Evolutionary conservation across 2,113 vertebrate genomes (phyloP), one percentile per base, ranked within the genome.

Genomic region (zebrafish (Danio rerio)): DNA sequence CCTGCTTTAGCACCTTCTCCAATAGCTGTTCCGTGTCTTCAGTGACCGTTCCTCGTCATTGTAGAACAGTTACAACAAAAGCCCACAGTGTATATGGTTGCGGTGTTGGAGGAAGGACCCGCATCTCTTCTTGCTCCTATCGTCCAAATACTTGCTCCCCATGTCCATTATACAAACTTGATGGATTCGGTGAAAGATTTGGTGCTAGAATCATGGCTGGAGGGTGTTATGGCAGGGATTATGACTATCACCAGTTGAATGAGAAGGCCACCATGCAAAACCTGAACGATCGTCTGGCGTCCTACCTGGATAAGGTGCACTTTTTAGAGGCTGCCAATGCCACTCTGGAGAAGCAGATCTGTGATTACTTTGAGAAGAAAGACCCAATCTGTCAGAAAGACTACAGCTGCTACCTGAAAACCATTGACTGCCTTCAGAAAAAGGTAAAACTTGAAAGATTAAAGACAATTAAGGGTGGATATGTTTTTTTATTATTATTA

Each of bases 231-330:
- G 52, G 15, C n/a, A n/a, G 5, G 9, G 93, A 92, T 81, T 94
- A 93, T 0, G 87, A 88, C 53, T 78, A 21, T 86, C 85, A 91
- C 59, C 93, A 85, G 15, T 80, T 92, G 89, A 97, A 97, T 0
- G 96, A 98, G 88, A 98, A 99, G 93, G 16, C 94, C 90, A 98
- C 97, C 90, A 98, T 99, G 97, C 97, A 97, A 92, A 93, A 96
- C 88, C 94, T 98, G 83, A 99, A 99, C 0, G 95, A 97, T 20
- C 97, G 96, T 42, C 94, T 99, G 94, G 95, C 96, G 13, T 90
- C 66, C 63, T 99, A 98, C 90, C 84, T 99, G 92, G 95, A 97
- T 0, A 96, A 96, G 89, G 97, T 99, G 49, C 93, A 94, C 56
- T 90, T 87, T 83, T 91, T 98, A 93, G 97, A 98, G 89, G 88